Percentiles rank a stretch among this genome's conserved stretches.
Conservation (phyloP, 2,888 invertebrate species). For the Microctonus brassicae region DNA sequence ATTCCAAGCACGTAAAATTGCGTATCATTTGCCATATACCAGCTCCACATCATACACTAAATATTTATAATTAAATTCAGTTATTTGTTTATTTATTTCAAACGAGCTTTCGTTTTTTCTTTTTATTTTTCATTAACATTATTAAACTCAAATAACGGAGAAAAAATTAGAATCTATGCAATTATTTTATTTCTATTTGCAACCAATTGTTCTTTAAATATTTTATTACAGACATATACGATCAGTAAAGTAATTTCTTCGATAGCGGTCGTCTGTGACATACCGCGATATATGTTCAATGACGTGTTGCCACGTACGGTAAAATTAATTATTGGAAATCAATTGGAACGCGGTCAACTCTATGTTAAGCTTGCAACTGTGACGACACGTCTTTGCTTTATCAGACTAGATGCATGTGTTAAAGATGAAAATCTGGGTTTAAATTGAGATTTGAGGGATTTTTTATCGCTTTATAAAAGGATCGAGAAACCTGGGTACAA, state of each 20-base stretch:
- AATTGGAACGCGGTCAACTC: conserved; percentile 37
- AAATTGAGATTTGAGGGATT: background rate
- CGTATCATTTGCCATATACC: conserved; percentile 70
- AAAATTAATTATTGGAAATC: conserved; percentile 54
- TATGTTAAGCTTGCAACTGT: background rate
- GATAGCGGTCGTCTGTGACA: background rate
- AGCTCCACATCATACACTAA: conserved; percentile 70
- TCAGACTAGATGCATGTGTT: background rate
- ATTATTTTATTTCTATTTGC: background rate
- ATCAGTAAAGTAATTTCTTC: background rate
- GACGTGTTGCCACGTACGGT: conserved; percentile 16
- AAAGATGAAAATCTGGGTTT: background rate
- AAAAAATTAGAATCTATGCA: too few relatives aligned
- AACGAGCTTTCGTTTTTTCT: background rate
- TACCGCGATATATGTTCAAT: background rate
- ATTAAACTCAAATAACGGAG: too few relatives aligned
- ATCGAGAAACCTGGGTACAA: too few relatives aligned
- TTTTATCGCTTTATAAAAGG: too few relatives aligned
- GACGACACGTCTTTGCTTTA: background rate
- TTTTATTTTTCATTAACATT: background rate
- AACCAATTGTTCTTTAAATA: background rate
- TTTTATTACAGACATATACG: background rate
- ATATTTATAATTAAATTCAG: background rate
- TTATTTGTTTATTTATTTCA: background rate
- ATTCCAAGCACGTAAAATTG: conserved; percentile 69